Evolutionary conservation across 2,113 vertebrate genomes (phyloP).

Genomic region (Anas platyrhynchos): DNA sequence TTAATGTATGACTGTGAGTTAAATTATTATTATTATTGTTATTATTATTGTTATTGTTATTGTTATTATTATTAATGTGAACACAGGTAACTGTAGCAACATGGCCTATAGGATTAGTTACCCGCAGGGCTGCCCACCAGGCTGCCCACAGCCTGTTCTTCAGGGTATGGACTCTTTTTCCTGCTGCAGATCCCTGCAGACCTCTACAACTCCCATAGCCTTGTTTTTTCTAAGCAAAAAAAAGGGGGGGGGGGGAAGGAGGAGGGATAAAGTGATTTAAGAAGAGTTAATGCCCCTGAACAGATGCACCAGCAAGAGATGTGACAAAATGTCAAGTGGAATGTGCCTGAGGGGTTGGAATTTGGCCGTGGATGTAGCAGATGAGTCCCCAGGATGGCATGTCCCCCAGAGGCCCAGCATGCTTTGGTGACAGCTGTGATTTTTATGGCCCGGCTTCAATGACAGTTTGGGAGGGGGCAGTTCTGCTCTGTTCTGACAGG

Average conservation of each 20-base stretch:
- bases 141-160: background rate
- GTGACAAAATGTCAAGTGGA: constrained; percentile 90
- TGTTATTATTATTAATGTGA: background rate
- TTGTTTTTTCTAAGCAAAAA: constrained; percentile 53
- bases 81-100: background rate
- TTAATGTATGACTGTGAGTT: background rate
- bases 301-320: constrained; percentile 81
- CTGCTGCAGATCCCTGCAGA: background rate
- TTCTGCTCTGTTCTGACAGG: constrained; percentile 83
- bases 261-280: constrained; percentile 77
- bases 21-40: background rate
- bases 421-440: constrained; percentile 90
- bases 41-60: background rate
- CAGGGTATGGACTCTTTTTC: background rate
- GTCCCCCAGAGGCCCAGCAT: constrained; percentile 79
- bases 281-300: constrained; percentile 80
- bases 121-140: background rate
- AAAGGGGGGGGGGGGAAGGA: background rate
- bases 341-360: constrained; percentile 81
- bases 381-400: constrained; percentile 84
- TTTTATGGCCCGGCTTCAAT: constrained; percentile 89
- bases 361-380: constrained; percentile 80
- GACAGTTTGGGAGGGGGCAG: constrained; percentile 83
- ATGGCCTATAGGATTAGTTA: background rate
- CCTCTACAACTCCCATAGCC: background rate